Evolutionary conservation across 1,140 invertebrate species (phyloP), one percentile per base, ranked within the genome.

Genomic region (Lepidurus packardi): DNA sequence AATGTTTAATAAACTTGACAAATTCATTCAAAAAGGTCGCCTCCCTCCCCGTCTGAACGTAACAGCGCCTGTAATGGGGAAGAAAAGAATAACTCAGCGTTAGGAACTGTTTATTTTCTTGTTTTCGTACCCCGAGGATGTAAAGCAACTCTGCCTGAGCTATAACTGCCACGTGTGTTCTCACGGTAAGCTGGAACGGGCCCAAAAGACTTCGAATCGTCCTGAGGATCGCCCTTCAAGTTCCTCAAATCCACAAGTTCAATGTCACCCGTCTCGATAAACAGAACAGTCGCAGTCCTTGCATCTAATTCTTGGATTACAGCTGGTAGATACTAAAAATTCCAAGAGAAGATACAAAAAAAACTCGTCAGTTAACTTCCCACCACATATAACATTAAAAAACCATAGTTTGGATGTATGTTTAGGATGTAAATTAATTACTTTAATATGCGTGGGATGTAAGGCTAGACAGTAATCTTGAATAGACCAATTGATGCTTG

Each of bases 401-500:
- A n/a, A n/a, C n/a, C n/a, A n/a, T n/a, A n/a, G n/a, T n/a, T n/a
- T n/a, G 16, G 45, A 47, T 16, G 45, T 1, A 13, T 13, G n/a
- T 9, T 44, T 43, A 13, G 74, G 74, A 9, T 43, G 11, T 43
- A 16, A 41, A 34, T 41, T 13, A 21, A 13, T 78, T 78, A 78
- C 78, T 42, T 78, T 78, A 34, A 75, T 74, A 16, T 25, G 45
- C 10, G 78, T 75, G 43, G 74, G 42, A 73, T 74, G 75, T 44
- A 47, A 45, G 42, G 78, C 78, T 42, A 78, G 73, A 25, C 78
- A 78, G 78, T 24, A 78, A 74, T 78, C 78, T 13, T 78, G 43
- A 1, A 74, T 24, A 21, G n/a, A 41, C 73, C 78, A 78, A 25
- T 75, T 42, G 7, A 43, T n/a, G 25, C 25, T 25, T n/a, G 8